Percentiles rank a stretch among this genome's conserved stretches.
phyloP scores from a whole-genome alignment of 2,113 vertebrate species.

The Dendropsophus ebraccatus region DNA sequence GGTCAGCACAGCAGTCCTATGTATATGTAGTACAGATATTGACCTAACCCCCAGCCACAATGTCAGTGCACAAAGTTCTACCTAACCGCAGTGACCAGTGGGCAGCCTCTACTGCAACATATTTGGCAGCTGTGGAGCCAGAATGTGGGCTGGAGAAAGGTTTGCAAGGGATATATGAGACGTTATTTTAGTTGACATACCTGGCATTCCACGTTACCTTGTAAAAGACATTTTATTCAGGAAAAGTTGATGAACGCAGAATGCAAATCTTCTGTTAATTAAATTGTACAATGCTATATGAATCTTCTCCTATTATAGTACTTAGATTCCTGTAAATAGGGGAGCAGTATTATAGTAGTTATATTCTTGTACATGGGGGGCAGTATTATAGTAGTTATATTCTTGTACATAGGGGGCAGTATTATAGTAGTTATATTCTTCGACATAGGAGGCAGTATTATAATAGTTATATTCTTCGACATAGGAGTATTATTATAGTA shows the following conservation, averaged over 20 bases:
- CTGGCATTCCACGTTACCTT: slow-evolving; percentile 32
- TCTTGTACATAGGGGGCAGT: neutral
- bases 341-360: neutral
- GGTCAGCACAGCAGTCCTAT: neutral
- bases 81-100: slow-evolving; percentile 21
- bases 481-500: neutral
- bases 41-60: neutral
- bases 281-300: neutral
- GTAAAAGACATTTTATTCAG: slow-evolving; percentile 43
- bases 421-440: slow-evolving; percentile 5
- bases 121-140: slow-evolving; percentile 17
- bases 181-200: slow-evolving; percentile 35
- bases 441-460: neutral
- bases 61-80: neutral
- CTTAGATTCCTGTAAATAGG: neutral
- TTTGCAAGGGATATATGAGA: slow-evolving; percentile 26
- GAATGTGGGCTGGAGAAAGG: neutral
- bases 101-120: slow-evolving; percentile 22
- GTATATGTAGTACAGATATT: neutral
- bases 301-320: no score
- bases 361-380: neutral
- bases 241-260: neutral
- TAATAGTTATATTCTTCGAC: neutral
- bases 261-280: neutral
- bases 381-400: slow-evolving; percentile 4